Percentiles rank a stretch among this genome's conserved stretches.
phyloP scores from a whole-genome alignment of 2,113 vertebrate genomes.

The Pseudorasbora parva region DNA sequence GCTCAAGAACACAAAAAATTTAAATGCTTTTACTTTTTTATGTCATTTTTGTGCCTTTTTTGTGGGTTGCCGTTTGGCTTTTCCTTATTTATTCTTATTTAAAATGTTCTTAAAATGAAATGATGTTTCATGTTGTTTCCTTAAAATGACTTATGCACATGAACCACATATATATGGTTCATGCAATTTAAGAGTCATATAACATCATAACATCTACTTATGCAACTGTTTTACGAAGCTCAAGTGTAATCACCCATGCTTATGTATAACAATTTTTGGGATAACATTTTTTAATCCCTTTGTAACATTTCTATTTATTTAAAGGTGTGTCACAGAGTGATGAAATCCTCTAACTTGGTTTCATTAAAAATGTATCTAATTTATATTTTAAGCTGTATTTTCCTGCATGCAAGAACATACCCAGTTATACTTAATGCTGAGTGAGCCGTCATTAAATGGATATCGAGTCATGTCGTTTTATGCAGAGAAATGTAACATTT shows the following conservation, averaged over 20 bases:
- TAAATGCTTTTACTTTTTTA: slow-evolving; percentile 10
- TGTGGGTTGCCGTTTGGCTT: neutral
- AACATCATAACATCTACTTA: slow-evolving; percentile 34
- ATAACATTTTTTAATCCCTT: slow-evolving; percentile 26
- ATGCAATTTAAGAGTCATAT: slow-evolving; percentile 8
- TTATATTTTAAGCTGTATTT: neutral
- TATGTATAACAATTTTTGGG: slow-evolving; percentile 18
- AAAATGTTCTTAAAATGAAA: slow-evolving; percentile 44
- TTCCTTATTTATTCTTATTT: slow-evolving; percentile 28
- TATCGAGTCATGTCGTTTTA: too few species aligned
- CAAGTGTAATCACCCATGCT: slow-evolving; percentile 14
- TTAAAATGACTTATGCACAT: slow-evolving; percentile 41
- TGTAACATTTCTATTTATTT: slow-evolving; percentile 23
- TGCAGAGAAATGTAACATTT: neutral
- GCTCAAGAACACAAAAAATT: neutral
- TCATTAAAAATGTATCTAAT: slow-evolving; percentile 34
- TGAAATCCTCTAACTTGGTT: slow-evolving; percentile 30
- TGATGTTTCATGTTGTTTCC: slow-evolving; percentile 52
- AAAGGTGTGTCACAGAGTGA: slow-evolving; percentile 3
- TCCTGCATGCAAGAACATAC: slow-evolving; percentile 14
- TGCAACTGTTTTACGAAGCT: slow-evolving; percentile 21
- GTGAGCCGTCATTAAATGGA: neutral
- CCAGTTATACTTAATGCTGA: neutral
- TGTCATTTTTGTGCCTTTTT: neutral
- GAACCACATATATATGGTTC: slow-evolving; percentile 5